phyloP scores from a whole-genome alignment of 2,888 invertebrate species.

The Watsonalla binaria region DNA sequence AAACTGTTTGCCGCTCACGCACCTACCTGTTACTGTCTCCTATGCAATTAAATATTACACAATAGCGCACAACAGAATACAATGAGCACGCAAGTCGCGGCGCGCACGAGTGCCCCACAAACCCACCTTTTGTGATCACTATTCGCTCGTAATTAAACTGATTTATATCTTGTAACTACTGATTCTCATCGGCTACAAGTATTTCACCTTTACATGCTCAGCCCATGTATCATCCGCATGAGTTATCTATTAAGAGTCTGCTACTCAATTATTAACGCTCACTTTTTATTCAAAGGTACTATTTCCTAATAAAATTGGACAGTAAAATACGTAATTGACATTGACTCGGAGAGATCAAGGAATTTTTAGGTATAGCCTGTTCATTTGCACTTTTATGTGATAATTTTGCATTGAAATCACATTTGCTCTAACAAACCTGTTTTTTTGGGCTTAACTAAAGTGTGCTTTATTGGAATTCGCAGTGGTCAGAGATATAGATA shows the following conservation, averaged over 20 bases:
- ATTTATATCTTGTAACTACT: slow-evolving; percentile 8
- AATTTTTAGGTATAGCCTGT: neutral
- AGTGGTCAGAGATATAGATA: too few species aligned
- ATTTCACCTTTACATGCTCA: neutral
- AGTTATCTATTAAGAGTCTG: too few species aligned
- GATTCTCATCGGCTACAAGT: neutral
- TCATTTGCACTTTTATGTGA: neutral
- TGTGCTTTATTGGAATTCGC: neutral
- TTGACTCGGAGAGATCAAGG: neutral
- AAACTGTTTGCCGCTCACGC: slow-evolving; percentile 5
- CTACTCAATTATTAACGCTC: too few species aligned
- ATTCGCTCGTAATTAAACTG: slow-evolving; percentile 17
- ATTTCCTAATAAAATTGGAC: too few species aligned
- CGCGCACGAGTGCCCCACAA: slow-evolving; percentile 52
- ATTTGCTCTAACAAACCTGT: neutral
- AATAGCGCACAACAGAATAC: slow-evolving; percentile 34
- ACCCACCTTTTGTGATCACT: slow-evolving; percentile 35
- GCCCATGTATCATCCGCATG: neutral
- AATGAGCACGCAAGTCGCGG: slow-evolving; percentile 26
- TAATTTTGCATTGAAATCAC: neutral
- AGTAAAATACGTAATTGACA: neutral
- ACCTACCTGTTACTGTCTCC: slow-evolving; percentile 16
- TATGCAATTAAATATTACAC: slow-evolving; percentile 52
- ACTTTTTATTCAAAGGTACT: too few species aligned
- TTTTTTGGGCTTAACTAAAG: neutral